phyloP scores from a whole-genome alignment of 2,113 vertebrate species.

The Mola mola region DNA sequence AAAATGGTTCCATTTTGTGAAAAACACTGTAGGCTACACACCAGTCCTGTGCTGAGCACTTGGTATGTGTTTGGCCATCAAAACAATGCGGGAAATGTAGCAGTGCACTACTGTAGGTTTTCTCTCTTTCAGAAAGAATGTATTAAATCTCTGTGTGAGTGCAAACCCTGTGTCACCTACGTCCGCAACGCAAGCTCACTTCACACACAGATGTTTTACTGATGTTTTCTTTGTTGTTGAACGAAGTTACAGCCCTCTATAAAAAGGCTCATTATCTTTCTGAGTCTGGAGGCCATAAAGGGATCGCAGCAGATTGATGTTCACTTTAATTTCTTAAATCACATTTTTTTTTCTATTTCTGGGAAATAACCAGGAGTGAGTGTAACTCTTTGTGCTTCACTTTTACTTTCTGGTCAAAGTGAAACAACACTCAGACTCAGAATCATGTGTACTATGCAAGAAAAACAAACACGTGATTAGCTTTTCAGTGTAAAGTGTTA shows the following conservation, averaged over 20 bases:
- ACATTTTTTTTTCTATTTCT: conserved; percentile 1
- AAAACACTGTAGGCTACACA: conserved; percentile 69
- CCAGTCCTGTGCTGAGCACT: conserved; percentile 78
- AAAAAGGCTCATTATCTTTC: conserved; percentile 15
- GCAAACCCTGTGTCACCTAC: conserved; percentile 1
- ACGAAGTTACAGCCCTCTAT: conserved; percentile 18
- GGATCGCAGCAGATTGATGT: conserved; percentile 19
- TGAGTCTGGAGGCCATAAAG: conserved; percentile 43
- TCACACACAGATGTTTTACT: conserved; percentile 26
- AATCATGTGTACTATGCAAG: conserved; percentile 51
- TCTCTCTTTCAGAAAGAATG: conserved; percentile 76
- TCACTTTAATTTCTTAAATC: background rate
- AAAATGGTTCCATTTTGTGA: conserved; percentile 68
- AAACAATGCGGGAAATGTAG: conserved; percentile 69
- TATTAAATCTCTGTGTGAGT: conserved; percentile 64
- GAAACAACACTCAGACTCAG: background rate
- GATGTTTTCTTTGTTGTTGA: conserved; percentile 40
- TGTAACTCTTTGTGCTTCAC: conserved; percentile 9
- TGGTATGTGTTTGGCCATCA: conserved; percentile 74
- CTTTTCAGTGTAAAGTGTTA: background rate
- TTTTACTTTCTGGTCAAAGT: background rate
- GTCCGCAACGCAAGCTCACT: conserved; percentile 30
- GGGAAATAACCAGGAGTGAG: conserved; percentile 1
- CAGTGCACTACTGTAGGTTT: conserved; percentile 71
- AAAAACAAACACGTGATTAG: background rate